These are phyloP conservation scores for Xylocampa areola DNA, from an alignment of 2,888 invertebrate species.

Conservation along the genomic window DNA sequence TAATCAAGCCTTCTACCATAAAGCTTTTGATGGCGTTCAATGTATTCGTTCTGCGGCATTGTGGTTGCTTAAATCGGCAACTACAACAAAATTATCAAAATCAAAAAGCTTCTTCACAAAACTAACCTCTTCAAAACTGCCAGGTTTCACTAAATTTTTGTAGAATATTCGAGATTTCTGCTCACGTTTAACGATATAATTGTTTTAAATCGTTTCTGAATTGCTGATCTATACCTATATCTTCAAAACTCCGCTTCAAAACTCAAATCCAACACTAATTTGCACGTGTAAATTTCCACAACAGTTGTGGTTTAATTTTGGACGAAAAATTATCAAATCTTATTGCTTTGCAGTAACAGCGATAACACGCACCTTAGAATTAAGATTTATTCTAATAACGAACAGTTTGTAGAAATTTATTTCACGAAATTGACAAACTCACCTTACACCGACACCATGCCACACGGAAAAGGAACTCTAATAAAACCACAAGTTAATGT, in stretches of 20 bases:
- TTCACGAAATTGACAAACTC: conserved; percentile 73
- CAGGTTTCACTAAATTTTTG: conserved; percentile 20
- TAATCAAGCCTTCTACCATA: conserved; percentile 99
- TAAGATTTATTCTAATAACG: conserved; percentile 48
- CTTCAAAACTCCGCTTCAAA: conserved; percentile 29
- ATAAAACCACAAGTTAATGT: conserved; percentile 5
- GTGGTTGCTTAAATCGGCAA: conserved; percentile 89
- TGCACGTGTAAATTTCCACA: conserved; percentile 48
- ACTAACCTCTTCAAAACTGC: conserved; percentile 46
- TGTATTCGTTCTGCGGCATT: conserved; percentile 99
- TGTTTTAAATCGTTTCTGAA: not conserved
- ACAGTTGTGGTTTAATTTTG: conserved; percentile 18
- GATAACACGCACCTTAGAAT: conserved; percentile 23
- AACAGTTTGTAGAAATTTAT: conserved; percentile 64
- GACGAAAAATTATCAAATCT: conserved; percentile 1
- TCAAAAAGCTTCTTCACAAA: conserved; percentile 61
- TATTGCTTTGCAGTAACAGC: conserved; percentile 11
- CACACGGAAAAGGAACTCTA: conserved; percentile 84
- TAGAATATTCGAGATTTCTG: not conserved
- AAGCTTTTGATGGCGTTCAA: conserved; percentile 98
- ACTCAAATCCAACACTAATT: conserved; percentile 26
- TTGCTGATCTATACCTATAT: conserved; percentile 2
- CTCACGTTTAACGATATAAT: conserved; percentile 1
- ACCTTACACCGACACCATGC: conserved; percentile 89
- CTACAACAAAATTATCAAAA: conserved; percentile 86